Percentiles rank a stretch among this genome's conserved stretches.
phyloP scores from a whole-genome alignment of 2,797 vertebrate species.

The Pseudomugil tenellus region DNA sequence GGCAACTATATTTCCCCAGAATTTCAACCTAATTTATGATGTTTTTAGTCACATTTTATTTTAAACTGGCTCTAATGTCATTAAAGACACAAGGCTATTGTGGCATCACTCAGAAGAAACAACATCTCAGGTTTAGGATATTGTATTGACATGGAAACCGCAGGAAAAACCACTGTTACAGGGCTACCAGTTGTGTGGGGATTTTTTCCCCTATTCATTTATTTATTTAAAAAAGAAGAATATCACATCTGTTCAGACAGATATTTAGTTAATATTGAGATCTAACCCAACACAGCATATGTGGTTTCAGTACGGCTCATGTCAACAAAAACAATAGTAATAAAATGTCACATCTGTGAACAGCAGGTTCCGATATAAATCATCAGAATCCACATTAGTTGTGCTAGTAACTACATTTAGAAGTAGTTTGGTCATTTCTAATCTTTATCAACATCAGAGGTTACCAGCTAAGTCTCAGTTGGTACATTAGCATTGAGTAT shows the following conservation, averaged over 20 bases:
- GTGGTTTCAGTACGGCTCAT: neutral
- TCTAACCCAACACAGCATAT: neutral
- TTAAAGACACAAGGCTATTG: neutral
- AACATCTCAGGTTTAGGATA: neutral
- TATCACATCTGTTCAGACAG: neutral
- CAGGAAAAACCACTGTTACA: neutral
- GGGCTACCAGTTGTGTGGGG: neutral
- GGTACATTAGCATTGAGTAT: neutral
- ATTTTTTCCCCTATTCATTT: neutral
- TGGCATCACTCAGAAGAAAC: neutral
- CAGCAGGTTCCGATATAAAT: neutral
- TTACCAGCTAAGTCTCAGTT: neutral
- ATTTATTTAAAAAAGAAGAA: neutral
- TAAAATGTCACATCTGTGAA: neutral
- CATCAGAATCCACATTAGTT: neutral
- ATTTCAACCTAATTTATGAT: constrained; percentile 8
- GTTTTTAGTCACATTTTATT: constrained; percentile 20
- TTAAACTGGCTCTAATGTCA: neutral
- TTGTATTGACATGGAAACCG: neutral
- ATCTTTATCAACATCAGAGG: neutral
- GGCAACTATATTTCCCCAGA: constrained; percentile 3
- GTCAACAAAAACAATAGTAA: neutral
- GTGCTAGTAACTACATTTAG: neutral
- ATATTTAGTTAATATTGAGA: neutral
- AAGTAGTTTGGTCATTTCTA: neutral